Evolutionary conservation across 1,140 invertebrate species (phyloP).

Genomic region (Arctopsyche grandis): DNA sequence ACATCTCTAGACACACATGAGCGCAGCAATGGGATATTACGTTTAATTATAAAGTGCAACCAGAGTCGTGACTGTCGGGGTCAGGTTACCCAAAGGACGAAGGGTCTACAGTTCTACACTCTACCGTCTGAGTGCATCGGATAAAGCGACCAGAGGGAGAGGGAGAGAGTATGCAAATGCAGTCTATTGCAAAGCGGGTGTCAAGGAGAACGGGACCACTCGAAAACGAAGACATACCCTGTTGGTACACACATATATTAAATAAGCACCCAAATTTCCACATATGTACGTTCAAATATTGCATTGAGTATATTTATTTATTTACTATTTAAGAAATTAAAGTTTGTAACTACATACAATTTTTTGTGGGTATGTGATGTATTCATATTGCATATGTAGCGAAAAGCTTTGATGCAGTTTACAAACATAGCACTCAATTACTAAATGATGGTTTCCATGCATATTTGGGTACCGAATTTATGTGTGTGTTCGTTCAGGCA

Average conservation of each 20-base stretch:
- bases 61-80: conserved; percentile 48
- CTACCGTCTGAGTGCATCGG: conserved; percentile 36
- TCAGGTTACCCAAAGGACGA: conserved; percentile 47
- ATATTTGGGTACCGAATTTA: not conserved
- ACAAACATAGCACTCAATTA: conserved; percentile 17
- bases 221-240: not conserved
- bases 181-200: conserved; percentile 1
- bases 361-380: no score
- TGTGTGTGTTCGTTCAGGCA: not conserved
- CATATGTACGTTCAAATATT: no score
- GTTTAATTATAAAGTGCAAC: conserved; percentile 54
- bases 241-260: not conserved
- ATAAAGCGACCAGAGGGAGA: conserved; percentile 14
- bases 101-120: no score
- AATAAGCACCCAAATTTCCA: not conserved
- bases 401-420: not conserved
- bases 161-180: conserved; percentile 34
- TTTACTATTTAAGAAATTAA: no score
- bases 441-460: conserved; percentile 1
- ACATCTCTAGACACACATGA: not conserved
- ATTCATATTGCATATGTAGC: no score
- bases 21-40: conserved; percentile 42
- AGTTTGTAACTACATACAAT: no score
- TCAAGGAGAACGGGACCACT: not conserved
- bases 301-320: no score